Percentiles rank a stretch among this genome's conserved stretches.
Evolutionary conservation across 2,113 vertebrate species (phyloP).

Genomic region (Protobothrops mucrosquamatus): DNA sequence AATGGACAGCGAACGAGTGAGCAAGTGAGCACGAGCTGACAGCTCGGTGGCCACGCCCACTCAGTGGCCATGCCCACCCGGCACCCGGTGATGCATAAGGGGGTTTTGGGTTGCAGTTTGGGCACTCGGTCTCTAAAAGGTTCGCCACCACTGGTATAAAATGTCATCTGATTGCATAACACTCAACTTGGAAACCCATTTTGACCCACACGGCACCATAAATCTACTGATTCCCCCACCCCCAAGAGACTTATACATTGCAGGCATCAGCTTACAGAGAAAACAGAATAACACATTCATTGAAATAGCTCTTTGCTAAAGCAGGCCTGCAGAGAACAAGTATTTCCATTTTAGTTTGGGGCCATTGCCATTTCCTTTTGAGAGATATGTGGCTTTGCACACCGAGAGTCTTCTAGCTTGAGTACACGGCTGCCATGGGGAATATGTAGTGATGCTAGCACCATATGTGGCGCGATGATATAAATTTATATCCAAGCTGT

Average conservation of each 20-base stretch:
- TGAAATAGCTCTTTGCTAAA: not conserved
- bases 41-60: no score
- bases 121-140: no score
- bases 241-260: not conserved
- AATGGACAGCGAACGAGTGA: no score
- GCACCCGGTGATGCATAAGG: no score
- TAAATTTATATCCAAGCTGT: conserved; percentile 57
- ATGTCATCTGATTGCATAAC: not conserved
- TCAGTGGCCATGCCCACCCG: no score
- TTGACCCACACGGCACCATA: not conserved
- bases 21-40: no score
- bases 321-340: conserved; percentile 19
- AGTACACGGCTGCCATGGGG: conserved; percentile 36
- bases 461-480: conserved; percentile 56
- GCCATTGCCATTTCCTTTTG: conserved; percentile 18
- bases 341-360: conserved; percentile 18
- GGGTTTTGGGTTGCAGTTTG: no score
- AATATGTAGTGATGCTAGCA: conserved; percentile 43
- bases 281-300: not conserved
- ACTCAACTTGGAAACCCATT: not conserved
- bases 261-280: not conserved
- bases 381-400: conserved; percentile 14
- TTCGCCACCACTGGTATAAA: no score
- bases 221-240: not conserved
- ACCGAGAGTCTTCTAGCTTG: conserved; percentile 32